Evolutionary conservation across 2,888 invertebrate species (phyloP), one percentile per base, ranked within the genome.

Genomic region (Dimorphilus gyrociliatus): DNA sequence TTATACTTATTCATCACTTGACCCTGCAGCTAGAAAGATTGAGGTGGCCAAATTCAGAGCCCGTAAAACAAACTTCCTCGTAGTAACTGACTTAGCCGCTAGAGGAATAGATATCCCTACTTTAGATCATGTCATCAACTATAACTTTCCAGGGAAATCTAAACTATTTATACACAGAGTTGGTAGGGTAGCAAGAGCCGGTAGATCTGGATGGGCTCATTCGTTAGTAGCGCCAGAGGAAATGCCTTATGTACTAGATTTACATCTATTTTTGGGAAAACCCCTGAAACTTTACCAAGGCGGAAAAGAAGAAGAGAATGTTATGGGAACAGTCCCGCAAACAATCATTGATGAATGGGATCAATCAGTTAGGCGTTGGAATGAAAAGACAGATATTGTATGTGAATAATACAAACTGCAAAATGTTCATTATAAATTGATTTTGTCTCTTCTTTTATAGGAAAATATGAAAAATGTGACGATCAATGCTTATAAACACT

Each of bases 111-210:
- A 99, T 60, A 81, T 99, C 48, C 97, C 97, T 0, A 73, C 81
- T 36, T 64, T 99, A 42, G 94, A 97, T 54, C 84, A 78, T 41
- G 94, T 94, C 19, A 80, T 99, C 32, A 99, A 99, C 62, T 81
- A 77, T 50, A 81, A 94, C 68, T 97, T 99, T 56, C 94, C 97
- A 0, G 80, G 85, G 0, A 92, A 86, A 59, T 75, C 88, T 0
- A 99, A 99, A 64, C 68, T 99, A 15, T 99, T 92, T 65, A 81
- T 99, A 16, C 97, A 99, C 65, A 72, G 97, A 71, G 97, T 94
- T 36, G 94, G 92, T 81, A 76, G 97, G 36, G 92, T 92, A 60
- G 94, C 94, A 2, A 72, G 94, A 46, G 94, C 92, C 31, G 94
- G 92, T 1, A 70, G 86, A 19, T 72, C 74, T 19, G 97, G 97